Conservation (phyloP, 2,888 invertebrate genomes). For the Drosophila kuntzei region DNA sequence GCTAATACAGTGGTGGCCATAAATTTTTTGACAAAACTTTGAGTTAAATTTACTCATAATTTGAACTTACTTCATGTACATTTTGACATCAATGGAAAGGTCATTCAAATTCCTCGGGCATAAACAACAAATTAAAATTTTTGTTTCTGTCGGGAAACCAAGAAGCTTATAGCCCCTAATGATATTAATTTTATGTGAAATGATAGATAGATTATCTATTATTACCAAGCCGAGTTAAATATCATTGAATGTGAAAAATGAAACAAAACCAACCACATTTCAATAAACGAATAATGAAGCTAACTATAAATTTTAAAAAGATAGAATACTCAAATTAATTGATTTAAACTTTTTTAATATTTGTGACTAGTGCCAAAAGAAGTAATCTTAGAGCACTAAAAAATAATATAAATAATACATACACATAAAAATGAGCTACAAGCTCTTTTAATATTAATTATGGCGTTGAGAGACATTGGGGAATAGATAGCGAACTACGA, state of each 20-base stretch:
- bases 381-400: slow-evolving; percentile 20
- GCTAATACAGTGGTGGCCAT: neutral
- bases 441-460: slow-evolving; percentile 36
- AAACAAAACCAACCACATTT: neutral
- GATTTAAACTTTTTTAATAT: slow-evolving; percentile 36
- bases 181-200: neutral
- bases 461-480: slow-evolving; percentile 40
- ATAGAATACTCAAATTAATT: slow-evolving; percentile 4
- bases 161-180: neutral
- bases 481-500: slow-evolving; percentile 19
- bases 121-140: no score
- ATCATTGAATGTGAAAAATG: neutral
- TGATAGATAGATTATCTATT: neutral
- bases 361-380: slow-evolving; percentile 25
- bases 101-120: no score
- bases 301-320: slow-evolving; percentile 2
- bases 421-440: slow-evolving; percentile 28
- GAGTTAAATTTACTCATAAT: no score
- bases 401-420: slow-evolving; percentile 39
- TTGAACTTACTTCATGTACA: no score
- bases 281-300: neutral
- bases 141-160: no score
- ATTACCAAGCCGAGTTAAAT: neutral
- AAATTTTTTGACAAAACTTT: no score
- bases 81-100: no score